phyloP scores from a whole-genome alignment of 2,797 vertebrate species.

The Pelochelys cantorii region DNA sequence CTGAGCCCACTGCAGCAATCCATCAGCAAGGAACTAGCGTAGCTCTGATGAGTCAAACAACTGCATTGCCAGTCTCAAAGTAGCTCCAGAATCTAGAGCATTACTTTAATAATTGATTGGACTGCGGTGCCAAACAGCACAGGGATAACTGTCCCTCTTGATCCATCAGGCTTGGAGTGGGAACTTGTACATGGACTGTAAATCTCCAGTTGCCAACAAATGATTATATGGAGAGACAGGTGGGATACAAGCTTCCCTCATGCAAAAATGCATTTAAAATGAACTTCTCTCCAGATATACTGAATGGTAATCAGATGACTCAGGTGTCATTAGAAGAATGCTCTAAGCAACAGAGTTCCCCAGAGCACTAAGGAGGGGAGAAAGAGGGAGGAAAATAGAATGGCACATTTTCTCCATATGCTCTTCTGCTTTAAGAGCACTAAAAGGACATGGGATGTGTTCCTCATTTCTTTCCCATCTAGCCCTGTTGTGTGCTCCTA shows the following conservation, averaged over 20 bases:
- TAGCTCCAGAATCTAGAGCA: background rate
- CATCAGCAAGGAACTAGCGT: background rate
- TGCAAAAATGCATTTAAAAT: background rate
- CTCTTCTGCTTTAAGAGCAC: slow-evolving; percentile 15
- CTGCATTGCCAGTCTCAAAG: background rate
- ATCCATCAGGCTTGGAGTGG: background rate
- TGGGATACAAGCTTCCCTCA: background rate
- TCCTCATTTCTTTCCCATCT: slow-evolving; percentile 39
- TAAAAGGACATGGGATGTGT: slow-evolving; percentile 10
- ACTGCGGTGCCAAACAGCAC: background rate
- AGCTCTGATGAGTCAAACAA: background rate
- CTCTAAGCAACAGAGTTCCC: background rate
- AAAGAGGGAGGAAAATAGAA: background rate
- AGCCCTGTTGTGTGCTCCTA: slow-evolving; percentile 55
- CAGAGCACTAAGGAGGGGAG: background rate
- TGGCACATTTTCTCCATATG: rapidly evolving
- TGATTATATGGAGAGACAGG: too few species aligned
- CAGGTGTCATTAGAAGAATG: background rate
- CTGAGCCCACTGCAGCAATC: background rate
- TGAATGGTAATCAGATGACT: background rate
- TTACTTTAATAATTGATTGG: background rate
- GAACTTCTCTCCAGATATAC: background rate
- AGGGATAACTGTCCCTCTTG: background rate
- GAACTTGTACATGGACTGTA: background rate
- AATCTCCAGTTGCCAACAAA: background rate